Conservation (phyloP, 2,797 vertebrate genomes). For the Morus bassanus region DNA sequence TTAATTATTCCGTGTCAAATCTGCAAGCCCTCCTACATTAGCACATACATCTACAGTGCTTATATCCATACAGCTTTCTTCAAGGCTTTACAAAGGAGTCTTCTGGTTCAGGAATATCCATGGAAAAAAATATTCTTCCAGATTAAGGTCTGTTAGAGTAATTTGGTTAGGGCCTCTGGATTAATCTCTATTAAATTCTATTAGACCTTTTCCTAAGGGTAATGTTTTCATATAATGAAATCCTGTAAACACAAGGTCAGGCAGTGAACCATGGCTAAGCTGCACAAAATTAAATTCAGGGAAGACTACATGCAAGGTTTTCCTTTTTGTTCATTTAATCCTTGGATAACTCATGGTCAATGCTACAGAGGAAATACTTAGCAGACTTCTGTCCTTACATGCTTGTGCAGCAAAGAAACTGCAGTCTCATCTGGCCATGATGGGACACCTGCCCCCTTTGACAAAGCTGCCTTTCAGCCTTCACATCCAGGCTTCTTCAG, state of each 20-base stretch:
- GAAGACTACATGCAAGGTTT: neutral
- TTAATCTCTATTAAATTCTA: conserved; percentile 27
- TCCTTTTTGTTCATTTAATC: neutral
- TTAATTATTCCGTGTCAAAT: neutral
- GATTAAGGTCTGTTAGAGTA: neutral
- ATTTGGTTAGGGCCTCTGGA: neutral
- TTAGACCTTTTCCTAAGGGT: neutral
- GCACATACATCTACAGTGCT: neutral
- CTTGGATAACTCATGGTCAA: neutral
- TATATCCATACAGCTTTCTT: neutral
- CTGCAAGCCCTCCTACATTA: neutral
- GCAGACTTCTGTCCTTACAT: neutral
- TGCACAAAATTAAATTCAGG: conserved; percentile 11
- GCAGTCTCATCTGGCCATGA: neutral
- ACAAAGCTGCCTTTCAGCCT: neutral
- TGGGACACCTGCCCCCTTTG: neutral
- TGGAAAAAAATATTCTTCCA: neutral
- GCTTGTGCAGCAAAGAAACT: neutral
- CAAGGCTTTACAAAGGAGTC: neutral
- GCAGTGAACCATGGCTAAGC: conserved; percentile 5
- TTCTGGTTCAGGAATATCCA: neutral
- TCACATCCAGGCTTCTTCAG: neutral
- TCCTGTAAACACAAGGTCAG: conserved; percentile 32
- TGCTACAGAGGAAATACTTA: neutral
- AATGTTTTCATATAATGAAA: conserved; percentile 19